Evolutionary conservation across 2,888 invertebrate species (phyloP), one percentile per base, ranked within the genome.

Genomic region (Trypoxylon attenuatum): DNA sequence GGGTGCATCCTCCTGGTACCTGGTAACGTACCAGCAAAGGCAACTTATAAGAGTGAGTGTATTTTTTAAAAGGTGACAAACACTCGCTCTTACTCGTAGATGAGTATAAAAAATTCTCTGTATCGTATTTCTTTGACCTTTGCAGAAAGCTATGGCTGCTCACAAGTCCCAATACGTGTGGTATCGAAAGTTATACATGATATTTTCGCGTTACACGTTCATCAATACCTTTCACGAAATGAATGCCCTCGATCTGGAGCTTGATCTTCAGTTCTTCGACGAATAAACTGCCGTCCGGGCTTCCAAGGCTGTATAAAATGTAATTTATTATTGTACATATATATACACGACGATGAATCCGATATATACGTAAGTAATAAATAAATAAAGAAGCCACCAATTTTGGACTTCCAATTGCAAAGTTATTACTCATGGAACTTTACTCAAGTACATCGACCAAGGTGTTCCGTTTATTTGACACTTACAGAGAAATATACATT

Each of bases 121-220:
- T 13, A n/a, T 13, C 13, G 6, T 6, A 2, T 13, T 2, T 33
- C 5, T 33, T 33, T 13, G 3, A 29, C 29, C 42, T 64, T 88
- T 65, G 21, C 89, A 94, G 84, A 88, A 89, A 71, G 97, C 97
- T 2, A 97, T 98, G 97, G 89, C 90, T 71, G 90, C 91, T 55
- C 97, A 99, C 86, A 88, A 90, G 73, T 96, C 96, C n/a, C 99
- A 99, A 87, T 92, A 96, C 88, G 92, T 96, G 33, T 99, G 99
- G 99, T 99, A 96, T 88, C 91, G 99, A 56, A 91, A 92, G 83
- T 89, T 99, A 2, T 99, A 97, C 84, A 92, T 98, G 78, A 84
- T 91, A 39, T 94, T 96, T 88, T 97, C 97, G 10, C 91, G 97
- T 54, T 98, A 98, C 85, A 93, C 96, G 89, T 89, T 95, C 73